Base-by-base conservation (phyloP, 1,140 invertebrate species). In the Drosophila carrolli region DNA sequence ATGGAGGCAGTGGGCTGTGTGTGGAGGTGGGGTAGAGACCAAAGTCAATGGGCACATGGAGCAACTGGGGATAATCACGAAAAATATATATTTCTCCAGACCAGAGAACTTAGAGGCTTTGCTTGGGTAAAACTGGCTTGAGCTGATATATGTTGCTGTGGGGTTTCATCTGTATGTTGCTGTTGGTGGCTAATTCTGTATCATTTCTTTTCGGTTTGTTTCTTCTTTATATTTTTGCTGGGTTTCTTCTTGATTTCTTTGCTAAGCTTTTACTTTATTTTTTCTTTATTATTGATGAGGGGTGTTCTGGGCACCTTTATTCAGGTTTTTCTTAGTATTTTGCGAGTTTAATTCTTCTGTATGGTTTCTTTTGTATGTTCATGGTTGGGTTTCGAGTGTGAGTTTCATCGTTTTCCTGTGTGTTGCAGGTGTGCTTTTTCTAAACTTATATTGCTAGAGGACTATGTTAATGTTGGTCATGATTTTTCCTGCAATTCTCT, bases 1-100 rank as follows among this genome's bases (percentile, higher is more conserved):
- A 23, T 54, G 29, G 63, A 43, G 48, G 29, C 1, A 60, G 63
- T 14, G 62, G n/a, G 23, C 8, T 23, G 46, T n/a, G 13, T 8
- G 46, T 7, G 62, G 40, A 32, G 47, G 56, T 23, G 60, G 53
- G 76, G 55, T 53, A 62, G 46, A 37, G 78, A 77, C 71, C 40
- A 58, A 50, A 78, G 80, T 71, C 80, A 75, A 54, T 66, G 63
- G 48, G 56, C 47, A 53, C 63, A 74, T 38, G 55, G 19, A 46
- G 54, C 73, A 57, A 59, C 58, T 38, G 51, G 60, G 35, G 71
- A 78, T 83, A 83, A 83, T 78, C 71, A 83, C 75, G 67, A 81
- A 61, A 68, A 51, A 68, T 54, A 68, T 65, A 46, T 57, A 38
- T 57, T 54, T 63, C 23, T 59, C 46, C 14, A 51, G 55, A 27